phyloP scores from a whole-genome alignment of 2,888 invertebrate genomes.

The Himalopsyche kuldschensis region DNA sequence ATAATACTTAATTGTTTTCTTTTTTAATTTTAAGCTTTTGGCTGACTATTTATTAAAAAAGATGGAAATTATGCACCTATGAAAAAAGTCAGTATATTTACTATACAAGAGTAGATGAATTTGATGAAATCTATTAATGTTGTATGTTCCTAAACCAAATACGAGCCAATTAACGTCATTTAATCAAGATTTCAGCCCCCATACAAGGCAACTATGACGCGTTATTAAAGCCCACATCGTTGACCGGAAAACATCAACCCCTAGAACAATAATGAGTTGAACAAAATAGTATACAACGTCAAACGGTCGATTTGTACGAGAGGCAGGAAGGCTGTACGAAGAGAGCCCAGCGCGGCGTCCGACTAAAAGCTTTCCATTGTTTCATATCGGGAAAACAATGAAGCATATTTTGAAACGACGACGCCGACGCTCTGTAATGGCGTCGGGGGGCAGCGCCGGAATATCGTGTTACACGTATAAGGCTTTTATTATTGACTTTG shows the following conservation, averaged over 20 bases:
- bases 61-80: no score
- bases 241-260: neutral
- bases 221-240: neutral
- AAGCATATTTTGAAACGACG: constrained; percentile 30
- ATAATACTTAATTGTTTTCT: no score
- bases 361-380: constrained; percentile 39
- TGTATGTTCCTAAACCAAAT: neutral
- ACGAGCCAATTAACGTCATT: neutral
- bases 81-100: no score
- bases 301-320: neutral
- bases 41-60: no score
- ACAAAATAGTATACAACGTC: neutral
- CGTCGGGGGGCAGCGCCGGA: constrained; percentile 1
- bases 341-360: neutral
- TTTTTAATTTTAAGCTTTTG: no score
- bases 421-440: constrained; percentile 5
- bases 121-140: no score
- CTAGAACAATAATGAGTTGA: neutral
- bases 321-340: neutral
- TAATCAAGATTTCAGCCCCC: neutral
- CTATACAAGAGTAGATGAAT: no score
- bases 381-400: constrained; percentile 37
- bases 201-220: neutral
- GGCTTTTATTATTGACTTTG: neutral
- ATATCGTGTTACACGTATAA: constrained; percentile 15